These are phyloP conservation scores for Abscondita cerata DNA, from an alignment of 2,888 invertebrate species.

Conservation along the genomic window DNA sequence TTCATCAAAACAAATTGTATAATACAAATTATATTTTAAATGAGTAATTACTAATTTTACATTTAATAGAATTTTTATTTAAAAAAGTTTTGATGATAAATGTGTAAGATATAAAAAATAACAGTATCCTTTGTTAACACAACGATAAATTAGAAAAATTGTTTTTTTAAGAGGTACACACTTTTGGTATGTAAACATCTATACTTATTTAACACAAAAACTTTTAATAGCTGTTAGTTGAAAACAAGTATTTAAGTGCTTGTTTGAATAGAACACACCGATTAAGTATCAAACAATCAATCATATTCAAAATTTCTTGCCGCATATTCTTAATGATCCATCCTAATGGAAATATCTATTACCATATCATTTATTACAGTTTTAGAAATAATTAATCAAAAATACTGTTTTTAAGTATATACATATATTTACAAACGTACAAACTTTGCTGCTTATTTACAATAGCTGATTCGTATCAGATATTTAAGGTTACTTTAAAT, in stretches of 20 bases:
- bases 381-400: constrained; percentile 45
- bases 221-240: neutral
- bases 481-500: constrained; percentile 56
- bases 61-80: too few species aligned
- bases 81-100: too few species aligned
- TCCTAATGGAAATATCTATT: constrained; percentile 35
- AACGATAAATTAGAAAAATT: too few species aligned
- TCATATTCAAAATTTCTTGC: constrained; percentile 25
- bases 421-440: neutral
- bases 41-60: too few species aligned
- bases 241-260: constrained; percentile 11
- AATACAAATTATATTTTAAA: too few species aligned
- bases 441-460: constrained; percentile 11
- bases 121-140: too few species aligned
- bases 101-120: too few species aligned
- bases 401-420: too few species aligned
- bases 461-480: constrained; percentile 49
- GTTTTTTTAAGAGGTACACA: too few species aligned
- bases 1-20: too few species aligned
- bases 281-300: constrained; percentile 28
- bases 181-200: neutral
- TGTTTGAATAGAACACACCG: constrained; percentile 17
- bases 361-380: constrained; percentile 35
- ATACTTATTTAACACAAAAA: neutral
- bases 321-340: constrained; percentile 22